phyloP scores from a whole-genome alignment of 2,888 invertebrate genomes.

The Calliphora vomitoria region DNA sequence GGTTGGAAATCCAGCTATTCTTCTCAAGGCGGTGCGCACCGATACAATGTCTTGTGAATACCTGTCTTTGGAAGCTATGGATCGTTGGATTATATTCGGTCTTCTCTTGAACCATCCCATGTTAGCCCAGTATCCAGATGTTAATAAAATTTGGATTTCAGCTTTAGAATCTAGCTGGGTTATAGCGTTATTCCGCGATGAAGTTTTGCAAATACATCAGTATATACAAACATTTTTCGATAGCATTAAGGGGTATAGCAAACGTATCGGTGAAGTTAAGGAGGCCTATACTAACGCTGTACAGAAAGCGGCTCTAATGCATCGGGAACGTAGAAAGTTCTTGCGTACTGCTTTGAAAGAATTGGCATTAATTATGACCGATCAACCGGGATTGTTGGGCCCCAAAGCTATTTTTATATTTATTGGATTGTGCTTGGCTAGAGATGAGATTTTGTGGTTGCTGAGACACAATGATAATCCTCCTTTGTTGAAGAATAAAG shows the following conservation, averaged over 20 bases:
- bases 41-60: constrained; percentile 99
- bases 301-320: constrained; percentile 95
- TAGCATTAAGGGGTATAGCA: constrained; percentile 96
- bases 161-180: constrained; percentile 98
- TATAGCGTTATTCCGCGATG: constrained; percentile 97
- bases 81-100: constrained; percentile 98
- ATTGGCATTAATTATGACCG: constrained; percentile 96
- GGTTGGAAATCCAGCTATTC: constrained; percentile 96
- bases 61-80: constrained; percentile 96
- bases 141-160: constrained; percentile 95
- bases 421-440: constrained; percentile 96
- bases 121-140: constrained; percentile 91
- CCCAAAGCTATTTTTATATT: constrained; percentile 98
- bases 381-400: constrained; percentile 97
- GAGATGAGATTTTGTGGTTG: constrained; percentile 99
- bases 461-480: constrained; percentile 98
- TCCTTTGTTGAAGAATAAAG: constrained; percentile 94
- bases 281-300: constrained; percentile 96
- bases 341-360: constrained; percentile 97
- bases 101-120: constrained; percentile 95
- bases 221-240: constrained; percentile 97
- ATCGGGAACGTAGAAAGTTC: constrained; percentile 98
- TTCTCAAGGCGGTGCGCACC: constrained; percentile 96
- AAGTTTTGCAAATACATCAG: constrained; percentile 97
- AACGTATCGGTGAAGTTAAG: constrained; percentile 97